These are phyloP conservation scores for Cyphomyrus discorhynchus DNA, from an alignment of 2,113 vertebrate species.

Conservation along the genomic window DNA sequence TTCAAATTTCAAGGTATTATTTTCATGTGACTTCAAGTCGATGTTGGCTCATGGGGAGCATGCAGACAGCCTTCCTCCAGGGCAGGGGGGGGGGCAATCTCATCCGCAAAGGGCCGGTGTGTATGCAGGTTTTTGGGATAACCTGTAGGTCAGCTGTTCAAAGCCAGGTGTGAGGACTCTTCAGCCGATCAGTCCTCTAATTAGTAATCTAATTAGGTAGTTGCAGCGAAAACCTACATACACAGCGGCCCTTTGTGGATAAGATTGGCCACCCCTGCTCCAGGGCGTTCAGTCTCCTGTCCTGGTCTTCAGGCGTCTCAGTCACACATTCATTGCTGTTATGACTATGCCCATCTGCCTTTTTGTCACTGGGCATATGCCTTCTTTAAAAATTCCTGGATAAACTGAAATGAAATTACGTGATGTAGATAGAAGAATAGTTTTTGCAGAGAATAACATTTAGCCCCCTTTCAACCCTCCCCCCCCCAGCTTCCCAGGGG, in stretches of 20 bases:
- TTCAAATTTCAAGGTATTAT: neutral
- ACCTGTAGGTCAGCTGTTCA: too few species aligned
- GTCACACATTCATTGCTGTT: neutral
- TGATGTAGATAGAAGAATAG: neutral
- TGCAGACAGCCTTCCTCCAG: neutral
- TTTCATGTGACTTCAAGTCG: neutral
- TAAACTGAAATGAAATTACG: neutral
- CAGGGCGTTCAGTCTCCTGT: neutral
- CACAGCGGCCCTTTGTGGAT: too few species aligned
- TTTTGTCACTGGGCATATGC: neutral
- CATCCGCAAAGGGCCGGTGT: too few species aligned
- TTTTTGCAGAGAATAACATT: neutral
- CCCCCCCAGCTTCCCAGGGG: neutral
- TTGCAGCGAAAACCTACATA: too few species aligned
- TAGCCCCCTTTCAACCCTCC: neutral
- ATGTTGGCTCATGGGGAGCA: neutral
- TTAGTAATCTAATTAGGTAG: too few species aligned
- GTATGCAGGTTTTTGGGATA: too few species aligned
- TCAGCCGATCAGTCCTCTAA: too few species aligned
- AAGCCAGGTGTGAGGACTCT: too few species aligned
- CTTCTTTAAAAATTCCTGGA: neutral
- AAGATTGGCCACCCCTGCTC: neutral
- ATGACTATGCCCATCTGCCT: neutral
- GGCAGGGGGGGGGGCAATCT: neutral
- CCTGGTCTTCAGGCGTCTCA: neutral